These are phyloP conservation scores for Eupelmus urozonus DNA, from an alignment of 2,888 invertebrate species.

Conservation along the genomic window DNA sequence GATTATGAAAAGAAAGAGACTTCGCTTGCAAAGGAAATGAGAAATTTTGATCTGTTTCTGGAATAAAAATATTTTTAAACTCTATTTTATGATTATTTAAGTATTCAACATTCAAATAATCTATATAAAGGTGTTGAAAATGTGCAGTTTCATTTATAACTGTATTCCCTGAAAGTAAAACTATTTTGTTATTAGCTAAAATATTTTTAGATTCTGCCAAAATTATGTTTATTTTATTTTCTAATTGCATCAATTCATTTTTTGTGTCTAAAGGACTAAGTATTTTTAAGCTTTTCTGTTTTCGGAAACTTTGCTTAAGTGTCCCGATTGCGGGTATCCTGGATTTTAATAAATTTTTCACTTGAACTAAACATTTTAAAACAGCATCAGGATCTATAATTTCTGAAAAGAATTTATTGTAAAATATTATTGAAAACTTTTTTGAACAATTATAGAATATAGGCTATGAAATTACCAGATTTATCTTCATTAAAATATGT, in stretches of 20 bases:
- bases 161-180: slow-evolving; percentile 58
- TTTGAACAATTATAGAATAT: slow-evolving; percentile 2
- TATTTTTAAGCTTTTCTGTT: background rate
- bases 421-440: background rate
- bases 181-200: slow-evolving; percentile 12
- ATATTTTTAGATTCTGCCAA: slow-evolving; percentile 34
- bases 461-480: slow-evolving; percentile 7
- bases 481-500: slow-evolving; percentile 38
- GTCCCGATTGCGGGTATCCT: too few species aligned
- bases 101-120: slow-evolving; percentile 61
- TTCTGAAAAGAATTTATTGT: slow-evolving; percentile 21
- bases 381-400: slow-evolving; percentile 44
- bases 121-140: slow-evolving; percentile 64
- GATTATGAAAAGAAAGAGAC: slow-evolving; percentile 61
- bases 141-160: slow-evolving; percentile 62
- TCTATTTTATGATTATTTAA: slow-evolving; percentile 63
- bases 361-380: too few species aligned
- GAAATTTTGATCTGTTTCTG: slow-evolving; percentile 59
- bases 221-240: slow-evolving; percentile 37
- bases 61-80: slow-evolving; percentile 47
- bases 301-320: too few species aligned
- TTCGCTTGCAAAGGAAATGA: slow-evolving; percentile 58
- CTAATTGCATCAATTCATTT: slow-evolving; percentile 47
- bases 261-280: slow-evolving; percentile 30
- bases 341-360: too few species aligned